Conservation (phyloP, 2,888 invertebrate genomes). For the Hololepta plana region DNA sequence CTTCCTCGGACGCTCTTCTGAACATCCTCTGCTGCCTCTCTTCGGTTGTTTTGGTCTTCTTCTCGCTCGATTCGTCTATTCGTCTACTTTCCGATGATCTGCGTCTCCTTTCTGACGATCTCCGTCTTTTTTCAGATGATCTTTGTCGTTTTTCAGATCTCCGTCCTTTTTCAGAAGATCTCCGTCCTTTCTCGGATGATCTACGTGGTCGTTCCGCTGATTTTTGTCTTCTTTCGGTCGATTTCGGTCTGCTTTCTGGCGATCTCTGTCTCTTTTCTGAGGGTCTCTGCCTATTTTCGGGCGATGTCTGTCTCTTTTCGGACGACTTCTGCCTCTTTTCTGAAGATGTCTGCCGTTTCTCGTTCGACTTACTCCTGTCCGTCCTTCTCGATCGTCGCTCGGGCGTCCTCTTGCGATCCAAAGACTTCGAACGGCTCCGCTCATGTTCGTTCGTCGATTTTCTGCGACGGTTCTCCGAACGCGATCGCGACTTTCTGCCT, state of each 20-base stretch:
- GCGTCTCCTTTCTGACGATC: constrained; percentile 6
- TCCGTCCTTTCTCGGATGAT: neutral
- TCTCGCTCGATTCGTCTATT: constrained; percentile 5
- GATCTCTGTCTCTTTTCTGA: constrained; percentile 5
- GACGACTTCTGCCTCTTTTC: neutral
- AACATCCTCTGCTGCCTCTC: constrained; percentile 1
- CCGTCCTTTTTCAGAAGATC: neutral
- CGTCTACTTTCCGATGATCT: constrained; percentile 7
- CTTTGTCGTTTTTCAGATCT: constrained; percentile 4
- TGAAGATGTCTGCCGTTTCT: constrained; percentile 4
- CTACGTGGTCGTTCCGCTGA: constrained; percentile 4
- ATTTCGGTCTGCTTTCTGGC: constrained; percentile 5
- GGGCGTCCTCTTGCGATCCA: too few species aligned
- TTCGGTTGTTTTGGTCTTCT: constrained; percentile 3
- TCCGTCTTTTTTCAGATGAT: constrained; percentile 4
- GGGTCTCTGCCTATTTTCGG: constrained; percentile 3
- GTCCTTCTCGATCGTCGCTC: constrained; percentile 2
- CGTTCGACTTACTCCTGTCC: constrained; percentile 5
- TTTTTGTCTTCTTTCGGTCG: constrained; percentile 3
- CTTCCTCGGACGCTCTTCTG: constrained; percentile 4
- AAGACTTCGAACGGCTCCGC: neutral
- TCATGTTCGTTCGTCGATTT: neutral
- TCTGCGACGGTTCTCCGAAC: constrained; percentile 8
- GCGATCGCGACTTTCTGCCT: constrained; percentile 17
- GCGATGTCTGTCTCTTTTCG: neutral